These are phyloP conservation scores for Argyresthia goedartella DNA, from an alignment of 2,888 invertebrate genomes.

Conservation along the genomic window DNA sequence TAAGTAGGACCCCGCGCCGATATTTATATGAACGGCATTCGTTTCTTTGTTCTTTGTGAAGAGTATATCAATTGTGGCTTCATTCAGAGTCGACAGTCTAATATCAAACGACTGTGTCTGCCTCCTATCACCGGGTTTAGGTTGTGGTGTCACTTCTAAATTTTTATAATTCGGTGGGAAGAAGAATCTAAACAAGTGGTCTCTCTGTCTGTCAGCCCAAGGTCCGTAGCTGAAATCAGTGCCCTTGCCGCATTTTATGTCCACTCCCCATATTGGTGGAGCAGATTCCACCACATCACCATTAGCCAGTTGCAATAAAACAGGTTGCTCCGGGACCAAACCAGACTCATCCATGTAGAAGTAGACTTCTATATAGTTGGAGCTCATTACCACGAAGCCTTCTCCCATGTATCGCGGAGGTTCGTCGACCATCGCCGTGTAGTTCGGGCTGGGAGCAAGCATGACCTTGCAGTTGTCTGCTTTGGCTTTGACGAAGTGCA, in stretches of 20 bases:
- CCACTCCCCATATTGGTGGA: slow-evolving; percentile 95
- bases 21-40: slow-evolving; percentile 96
- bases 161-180: slow-evolving; percentile 91
- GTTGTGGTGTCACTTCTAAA: slow-evolving; percentile 83
- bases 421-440: slow-evolving; percentile 92
- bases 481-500: slow-evolving; percentile 95
- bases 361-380: slow-evolving; percentile 94
- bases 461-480: slow-evolving; percentile 96
- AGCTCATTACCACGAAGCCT: slow-evolving; percentile 96
- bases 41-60: slow-evolving; percentile 96
- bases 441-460: slow-evolving; percentile 96
- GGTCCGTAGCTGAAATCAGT: slow-evolving; percentile 98
- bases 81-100: slow-evolving; percentile 88
- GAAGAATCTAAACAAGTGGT: slow-evolving; percentile 95
- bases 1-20: slow-evolving; percentile 95
- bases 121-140: slow-evolving; percentile 88
- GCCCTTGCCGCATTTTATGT: slow-evolving; percentile 95
- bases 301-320: slow-evolving; percentile 89
- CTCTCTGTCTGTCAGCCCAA: slow-evolving; percentile 98
- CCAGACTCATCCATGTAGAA: slow-evolving; percentile 99
- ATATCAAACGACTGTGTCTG: slow-evolving; percentile 94
- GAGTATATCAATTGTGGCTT: slow-evolving; percentile 95
- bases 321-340: slow-evolving; percentile 91
- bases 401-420: slow-evolving; percentile 98
- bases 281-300: slow-evolving; percentile 94